A percentile compares a stretch with the other conserved stretches of the same genome.
These are phyloP conservation scores for Leptodactylus fuscus DNA, from an alignment of 2,113 vertebrate species.

Conservation along the genomic window DNA sequence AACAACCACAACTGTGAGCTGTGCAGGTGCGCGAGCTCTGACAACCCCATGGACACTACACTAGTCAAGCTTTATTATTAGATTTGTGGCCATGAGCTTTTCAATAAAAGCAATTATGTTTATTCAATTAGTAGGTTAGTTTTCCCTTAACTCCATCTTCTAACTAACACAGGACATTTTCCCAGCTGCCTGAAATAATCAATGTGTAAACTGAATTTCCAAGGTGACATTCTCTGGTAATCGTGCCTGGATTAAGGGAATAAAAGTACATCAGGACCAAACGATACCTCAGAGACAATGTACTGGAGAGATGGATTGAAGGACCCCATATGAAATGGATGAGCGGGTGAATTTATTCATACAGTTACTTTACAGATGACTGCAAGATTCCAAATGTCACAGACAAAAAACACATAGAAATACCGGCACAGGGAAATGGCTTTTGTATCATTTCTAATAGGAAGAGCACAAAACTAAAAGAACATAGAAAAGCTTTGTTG, in stretches of 20 bases:
- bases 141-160: slow-evolving; percentile 1
- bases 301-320: slow-evolving; percentile 18
- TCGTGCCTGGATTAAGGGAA: slow-evolving; percentile 43
- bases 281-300: slow-evolving; percentile 35
- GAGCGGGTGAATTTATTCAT: slow-evolving; percentile 21
- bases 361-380: background rate
- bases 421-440: no score
- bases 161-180: slow-evolving; percentile 1
- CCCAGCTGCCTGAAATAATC: slow-evolving; percentile 8
- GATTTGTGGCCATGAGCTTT: background rate
- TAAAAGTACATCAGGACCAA: slow-evolving; percentile 25
- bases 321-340: slow-evolving; percentile 1
- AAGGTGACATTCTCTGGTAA: slow-evolving; percentile 50
- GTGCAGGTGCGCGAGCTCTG: background rate
- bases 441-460: no score
- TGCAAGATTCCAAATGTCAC: slow-evolving; percentile 13
- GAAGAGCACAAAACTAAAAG: background rate
- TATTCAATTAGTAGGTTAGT: slow-evolving; percentile 22
- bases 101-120: slow-evolving; percentile 2
- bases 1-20: background rate
- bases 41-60: background rate
- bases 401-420: background rate
- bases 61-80: background rate
- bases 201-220: slow-evolving; percentile 32
- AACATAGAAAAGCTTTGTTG: background rate